phyloP scores from a whole-genome alignment of 2,113 vertebrate species.

The Hippocampus comes region DNA sequence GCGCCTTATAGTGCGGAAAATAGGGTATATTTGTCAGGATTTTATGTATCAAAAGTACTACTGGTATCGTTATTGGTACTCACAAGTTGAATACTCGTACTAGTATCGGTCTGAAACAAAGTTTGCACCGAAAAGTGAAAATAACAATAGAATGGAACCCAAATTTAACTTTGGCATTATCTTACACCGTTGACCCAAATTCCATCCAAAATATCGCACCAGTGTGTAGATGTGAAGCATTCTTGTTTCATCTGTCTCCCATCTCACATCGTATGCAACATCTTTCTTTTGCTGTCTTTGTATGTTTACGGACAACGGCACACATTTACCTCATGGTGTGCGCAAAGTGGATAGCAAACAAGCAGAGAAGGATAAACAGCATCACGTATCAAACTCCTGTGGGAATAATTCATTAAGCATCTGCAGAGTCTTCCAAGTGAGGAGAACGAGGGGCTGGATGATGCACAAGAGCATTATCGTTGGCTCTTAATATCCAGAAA shows the following conservation, averaged over 20 bases:
- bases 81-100: too few species aligned
- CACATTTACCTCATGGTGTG: neutral
- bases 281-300: neutral
- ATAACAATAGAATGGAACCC: neutral
- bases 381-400: neutral
- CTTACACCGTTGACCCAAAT: conserved; percentile 1
- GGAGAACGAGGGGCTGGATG: neutral
- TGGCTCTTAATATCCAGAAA: neutral
- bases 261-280: neutral
- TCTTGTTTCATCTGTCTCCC: neutral
- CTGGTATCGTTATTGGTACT: too few species aligned
- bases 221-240: neutral
- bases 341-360: neutral
- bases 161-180: neutral
- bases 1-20: too few species aligned
- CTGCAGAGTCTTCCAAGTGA: neutral
- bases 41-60: too few species aligned
- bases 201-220: neutral
- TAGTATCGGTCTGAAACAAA: too few species aligned
- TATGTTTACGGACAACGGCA: neutral
- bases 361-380: neutral
- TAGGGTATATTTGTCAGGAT: too few species aligned
- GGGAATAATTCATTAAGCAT: neutral
- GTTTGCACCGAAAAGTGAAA: too few species aligned
- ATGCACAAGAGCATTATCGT: neutral